Percentiles rank a stretch among this genome's conserved stretches.
Conservation (phyloP, 2,888 invertebrate genomes). For the Napeogenes inachia region DNA sequence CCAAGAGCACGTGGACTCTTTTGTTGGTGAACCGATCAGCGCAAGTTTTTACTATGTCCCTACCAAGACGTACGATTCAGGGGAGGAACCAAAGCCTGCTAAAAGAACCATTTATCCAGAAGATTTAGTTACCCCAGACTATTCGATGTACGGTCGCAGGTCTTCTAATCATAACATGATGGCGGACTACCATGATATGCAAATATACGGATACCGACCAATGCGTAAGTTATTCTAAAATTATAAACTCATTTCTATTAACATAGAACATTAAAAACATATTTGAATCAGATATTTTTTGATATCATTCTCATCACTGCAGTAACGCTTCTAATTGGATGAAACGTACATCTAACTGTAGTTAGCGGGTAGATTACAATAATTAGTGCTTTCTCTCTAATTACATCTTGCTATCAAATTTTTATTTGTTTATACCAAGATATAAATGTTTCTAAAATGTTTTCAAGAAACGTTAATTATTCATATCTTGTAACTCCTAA, state of each 20-base stretch:
- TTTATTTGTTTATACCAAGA: neutral
- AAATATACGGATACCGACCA: slow-evolving; percentile 56
- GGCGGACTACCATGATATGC: slow-evolving; percentile 50
- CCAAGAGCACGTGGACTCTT: slow-evolving; percentile 69
- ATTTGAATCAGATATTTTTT: slow-evolving; percentile 8
- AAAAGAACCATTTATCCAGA: slow-evolving; percentile 51
- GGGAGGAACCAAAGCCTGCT: slow-evolving; percentile 57
- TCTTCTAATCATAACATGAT: slow-evolving; percentile 47
- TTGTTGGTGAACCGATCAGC: slow-evolving; percentile 76
- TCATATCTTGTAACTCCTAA: no score
- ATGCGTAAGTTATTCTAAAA: slow-evolving; percentile 50
- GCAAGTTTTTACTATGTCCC: slow-evolving; percentile 82
- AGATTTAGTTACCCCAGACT: slow-evolving; percentile 50
- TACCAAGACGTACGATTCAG: slow-evolving; percentile 70
- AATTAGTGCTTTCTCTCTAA: slow-evolving; percentile 3
- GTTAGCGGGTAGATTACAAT: neutral
- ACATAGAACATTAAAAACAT: slow-evolving; percentile 2
- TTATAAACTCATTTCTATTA: no score
- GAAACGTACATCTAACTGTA: neutral
- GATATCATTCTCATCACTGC: neutral
- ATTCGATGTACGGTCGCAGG: slow-evolving; percentile 56
- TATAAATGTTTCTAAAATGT: no score
- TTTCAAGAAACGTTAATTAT: no score
- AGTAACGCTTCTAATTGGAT: neutral
- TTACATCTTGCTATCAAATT: neutral